Base-by-base conservation (phyloP, 2,888 invertebrate species). In the Drosophila tripunctata region DNA sequence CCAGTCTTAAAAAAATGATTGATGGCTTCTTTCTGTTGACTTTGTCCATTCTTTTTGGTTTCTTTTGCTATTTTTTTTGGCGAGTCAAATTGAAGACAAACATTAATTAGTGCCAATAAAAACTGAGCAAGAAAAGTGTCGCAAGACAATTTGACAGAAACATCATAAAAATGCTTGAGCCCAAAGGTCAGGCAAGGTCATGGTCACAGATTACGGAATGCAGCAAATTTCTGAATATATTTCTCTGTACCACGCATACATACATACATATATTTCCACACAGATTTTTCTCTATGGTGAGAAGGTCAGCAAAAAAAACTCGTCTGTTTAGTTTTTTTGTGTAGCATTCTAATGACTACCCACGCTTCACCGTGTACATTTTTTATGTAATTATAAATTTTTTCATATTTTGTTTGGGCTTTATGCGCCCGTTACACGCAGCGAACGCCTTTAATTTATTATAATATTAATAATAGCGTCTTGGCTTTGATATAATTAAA, bases 61-160 rank as follows among this genome's bases (percentile, higher is more conserved):
- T 44, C 4, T 27, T 33, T 19, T 40, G 50, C 12, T 48, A 51
- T 22, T 43, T 47, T 31, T 51, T 60, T 60, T 47, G 43, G 33
- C 44, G 8, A 54, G 19, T 33, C 64, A 64, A 69, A 40, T 65
- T 43, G 60, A 55, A 24, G 31, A 54, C 40, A 45, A 52, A 43
- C 69, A 60, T 68, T 81, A 81, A 81, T 81, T 86, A 81, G 78
- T 67, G 66, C 67, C 87, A 81, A 81, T 86, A 86, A 86, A 86
- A 77, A 27, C 38, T 44, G 62, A 54, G 56, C 62, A 71, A 64
- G 54, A 55, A 74, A 80, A 67, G 51, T 86, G 81, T 83, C 80
- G 64, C 74, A 77, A 30, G 45, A 51, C 36, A 62, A 41, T 44
- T 47, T 52, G 27, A 54, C 27, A 33, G 33, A 57, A 15, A 4